These are phyloP conservation scores for Boleophthalmus pectinirostris DNA, from an alignment of 2,113 vertebrate genomes.

Conservation along the genomic window DNA sequence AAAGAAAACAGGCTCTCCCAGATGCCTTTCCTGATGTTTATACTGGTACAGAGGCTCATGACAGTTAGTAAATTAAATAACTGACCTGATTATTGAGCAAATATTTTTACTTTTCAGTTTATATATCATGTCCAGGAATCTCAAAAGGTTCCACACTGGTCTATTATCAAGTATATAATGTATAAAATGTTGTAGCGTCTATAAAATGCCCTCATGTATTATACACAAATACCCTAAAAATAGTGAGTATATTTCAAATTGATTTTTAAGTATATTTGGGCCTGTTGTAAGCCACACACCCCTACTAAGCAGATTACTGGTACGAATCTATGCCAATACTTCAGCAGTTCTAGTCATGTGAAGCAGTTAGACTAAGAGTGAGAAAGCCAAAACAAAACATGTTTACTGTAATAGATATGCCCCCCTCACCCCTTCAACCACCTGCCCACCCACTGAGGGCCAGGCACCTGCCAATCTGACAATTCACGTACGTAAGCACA, in stretches of 20 bases:
- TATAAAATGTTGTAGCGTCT: not conserved
- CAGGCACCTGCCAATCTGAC: not conserved
- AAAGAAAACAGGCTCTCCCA: too few relatives aligned
- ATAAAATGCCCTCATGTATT: not conserved
- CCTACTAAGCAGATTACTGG: conserved; percentile 69
- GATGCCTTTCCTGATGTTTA: too few relatives aligned
- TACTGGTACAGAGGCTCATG: too few relatives aligned
- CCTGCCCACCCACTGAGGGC: not conserved
- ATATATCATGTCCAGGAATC: not conserved
- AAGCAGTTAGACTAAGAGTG: conserved; percentile 30
- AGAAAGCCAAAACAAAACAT: conserved; percentile 59
- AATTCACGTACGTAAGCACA: conserved; percentile 2
- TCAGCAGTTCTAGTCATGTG: conserved; percentile 59
- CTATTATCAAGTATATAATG: not conserved
- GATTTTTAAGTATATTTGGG: conserved; percentile 2
- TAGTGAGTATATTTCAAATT: not conserved
- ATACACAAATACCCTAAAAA: too few relatives aligned
- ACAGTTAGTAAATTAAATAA: too few relatives aligned
- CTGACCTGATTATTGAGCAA: not conserved
- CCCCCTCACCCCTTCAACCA: not conserved
- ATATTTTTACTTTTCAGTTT: not conserved
- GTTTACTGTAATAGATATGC: conserved; percentile 38
- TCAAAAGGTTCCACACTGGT: not conserved
- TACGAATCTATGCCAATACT: conserved; percentile 63
- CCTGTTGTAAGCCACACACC: conserved; percentile 38